Evolutionary conservation across 2,888 invertebrate genomes (phyloP).

Genomic region (Orthosia gothica): DNA sequence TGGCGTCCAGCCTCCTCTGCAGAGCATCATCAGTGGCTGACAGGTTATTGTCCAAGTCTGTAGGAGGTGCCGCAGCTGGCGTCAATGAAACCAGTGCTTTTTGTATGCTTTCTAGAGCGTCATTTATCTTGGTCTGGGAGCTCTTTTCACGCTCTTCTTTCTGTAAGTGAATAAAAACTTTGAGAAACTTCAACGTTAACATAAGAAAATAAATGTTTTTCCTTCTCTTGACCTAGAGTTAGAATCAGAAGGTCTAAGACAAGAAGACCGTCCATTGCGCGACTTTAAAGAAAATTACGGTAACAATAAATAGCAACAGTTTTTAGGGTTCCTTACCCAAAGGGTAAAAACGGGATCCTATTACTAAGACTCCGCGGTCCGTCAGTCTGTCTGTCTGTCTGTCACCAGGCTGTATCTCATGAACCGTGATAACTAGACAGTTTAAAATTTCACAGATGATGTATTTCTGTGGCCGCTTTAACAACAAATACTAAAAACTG

Average conservation of each 20-base stretch:
- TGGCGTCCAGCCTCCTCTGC: conserved; percentile 79
- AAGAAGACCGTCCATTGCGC: neutral
- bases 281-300: neutral
- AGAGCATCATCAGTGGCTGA: conserved; percentile 77
- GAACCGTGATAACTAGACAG: no score
- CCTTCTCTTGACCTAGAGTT: neutral
- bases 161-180: conserved; percentile 77
- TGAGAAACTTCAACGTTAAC: neutral
- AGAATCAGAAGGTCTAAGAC: neutral
- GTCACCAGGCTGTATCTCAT: no score
- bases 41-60: conserved; percentile 79
- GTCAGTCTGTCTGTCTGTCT: no score
- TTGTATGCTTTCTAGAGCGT: conserved; percentile 88
- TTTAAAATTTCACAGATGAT: no score
- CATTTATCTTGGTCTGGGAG: conserved; percentile 92
- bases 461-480: no score
- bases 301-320: neutral
- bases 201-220: neutral
- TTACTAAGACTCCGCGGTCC: no score
- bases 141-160: conserved; percentile 93
- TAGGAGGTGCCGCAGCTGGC: conserved; percentile 56
- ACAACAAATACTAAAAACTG: no score
- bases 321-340: no score
- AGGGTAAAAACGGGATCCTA: no score
- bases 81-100: conserved; percentile 80